Conservation (phyloP, 2,797 vertebrate genomes). For the Ataeniobius toweri region DNA sequence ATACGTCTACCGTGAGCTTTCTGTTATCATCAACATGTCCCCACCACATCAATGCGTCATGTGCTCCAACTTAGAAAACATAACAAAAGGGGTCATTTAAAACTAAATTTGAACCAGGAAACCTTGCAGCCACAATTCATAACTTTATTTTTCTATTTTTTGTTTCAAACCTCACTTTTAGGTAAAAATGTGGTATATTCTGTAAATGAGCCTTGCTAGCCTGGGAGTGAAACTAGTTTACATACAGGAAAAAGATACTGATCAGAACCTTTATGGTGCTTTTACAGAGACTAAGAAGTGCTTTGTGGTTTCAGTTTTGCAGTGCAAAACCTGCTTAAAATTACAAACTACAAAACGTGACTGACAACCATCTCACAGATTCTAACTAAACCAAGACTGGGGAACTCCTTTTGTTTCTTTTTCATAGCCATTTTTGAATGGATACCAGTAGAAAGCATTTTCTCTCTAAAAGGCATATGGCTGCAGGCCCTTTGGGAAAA, state of each 20-base stretch:
- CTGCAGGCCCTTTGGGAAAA: too few relatives aligned
- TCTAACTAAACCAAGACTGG: neutral
- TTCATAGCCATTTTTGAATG: neutral
- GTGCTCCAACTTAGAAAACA: slow-evolving; percentile 55
- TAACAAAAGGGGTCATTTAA: slow-evolving; percentile 25
- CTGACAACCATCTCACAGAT: neutral
- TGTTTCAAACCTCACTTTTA: neutral
- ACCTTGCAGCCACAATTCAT: neutral
- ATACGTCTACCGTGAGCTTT: slow-evolving; percentile 19
- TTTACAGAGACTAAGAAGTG: neutral
- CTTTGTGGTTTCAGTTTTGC: neutral
- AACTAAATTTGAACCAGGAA: neutral
- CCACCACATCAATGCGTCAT: neutral
- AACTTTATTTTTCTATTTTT: neutral
- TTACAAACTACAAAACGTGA: neutral
- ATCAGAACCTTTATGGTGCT: neutral
- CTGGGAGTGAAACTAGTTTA: neutral
- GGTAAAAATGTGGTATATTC: neutral
- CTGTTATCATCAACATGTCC: neutral
- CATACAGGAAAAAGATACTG: slow-evolving; percentile 9
- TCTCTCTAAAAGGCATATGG: too few relatives aligned
- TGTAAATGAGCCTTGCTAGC: neutral
- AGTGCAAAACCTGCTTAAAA: neutral
- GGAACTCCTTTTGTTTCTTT: neutral
- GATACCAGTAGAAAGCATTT: too few relatives aligned